Percentiles rank a stretch among this genome's conserved stretches.
phyloP scores from a whole-genome alignment of 2,113 vertebrate genomes.

The Cichladusa arquata region DNA sequence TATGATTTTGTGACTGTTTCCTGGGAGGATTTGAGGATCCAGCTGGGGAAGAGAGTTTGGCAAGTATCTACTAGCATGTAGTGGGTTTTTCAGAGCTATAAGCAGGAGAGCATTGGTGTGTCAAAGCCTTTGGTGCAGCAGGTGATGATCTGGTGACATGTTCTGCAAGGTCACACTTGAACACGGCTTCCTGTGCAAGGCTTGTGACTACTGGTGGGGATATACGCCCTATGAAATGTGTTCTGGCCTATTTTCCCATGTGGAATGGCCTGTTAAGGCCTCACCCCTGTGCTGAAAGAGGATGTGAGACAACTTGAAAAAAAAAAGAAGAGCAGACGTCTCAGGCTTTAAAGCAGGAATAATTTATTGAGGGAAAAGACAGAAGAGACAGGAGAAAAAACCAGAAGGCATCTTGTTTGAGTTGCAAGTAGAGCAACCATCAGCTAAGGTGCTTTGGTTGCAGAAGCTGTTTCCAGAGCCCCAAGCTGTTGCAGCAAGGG shows the following conservation, averaged over 20 bases:
- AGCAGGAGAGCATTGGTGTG: background rate
- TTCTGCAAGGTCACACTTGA: background rate
- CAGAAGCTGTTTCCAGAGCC: background rate
- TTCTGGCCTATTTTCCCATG: background rate
- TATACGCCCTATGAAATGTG: accelerated
- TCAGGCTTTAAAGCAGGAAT: background rate
- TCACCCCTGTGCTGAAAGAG: accelerated
- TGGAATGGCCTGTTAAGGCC: background rate
- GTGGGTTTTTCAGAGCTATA: background rate
- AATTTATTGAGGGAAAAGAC: background rate
- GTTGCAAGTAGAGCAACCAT: accelerated
- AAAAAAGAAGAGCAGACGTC: background rate
- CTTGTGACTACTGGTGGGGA: too few relatives aligned
- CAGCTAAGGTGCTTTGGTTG: too few relatives aligned
- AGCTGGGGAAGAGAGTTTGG: too few relatives aligned
- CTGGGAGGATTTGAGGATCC: background rate
- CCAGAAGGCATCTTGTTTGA: accelerated
- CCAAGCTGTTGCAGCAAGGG: too few relatives aligned
- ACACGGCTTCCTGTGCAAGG: background rate
- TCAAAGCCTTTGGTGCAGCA: background rate
- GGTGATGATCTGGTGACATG: background rate
- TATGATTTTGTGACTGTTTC: background rate
- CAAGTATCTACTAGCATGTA: background rate
- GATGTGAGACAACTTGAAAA: too few relatives aligned
- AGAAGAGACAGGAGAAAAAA: background rate